Evolutionary conservation across 2,113 vertebrate genomes (phyloP).

Genomic region (Chaetodon auriga): DNA sequence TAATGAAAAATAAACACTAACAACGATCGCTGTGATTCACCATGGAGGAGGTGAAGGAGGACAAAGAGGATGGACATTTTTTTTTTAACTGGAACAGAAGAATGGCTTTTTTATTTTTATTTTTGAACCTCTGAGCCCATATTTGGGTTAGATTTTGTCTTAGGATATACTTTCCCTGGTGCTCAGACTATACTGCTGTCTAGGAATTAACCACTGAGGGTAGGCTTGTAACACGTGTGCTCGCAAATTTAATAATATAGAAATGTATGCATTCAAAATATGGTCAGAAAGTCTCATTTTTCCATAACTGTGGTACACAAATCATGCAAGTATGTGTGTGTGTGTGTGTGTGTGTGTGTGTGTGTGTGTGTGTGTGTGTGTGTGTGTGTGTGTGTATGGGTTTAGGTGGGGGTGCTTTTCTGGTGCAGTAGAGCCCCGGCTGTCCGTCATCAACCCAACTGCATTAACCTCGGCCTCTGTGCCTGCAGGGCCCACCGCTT

Average conservation of each 20-base stretch:
- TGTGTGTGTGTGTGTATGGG: slow-evolving; percentile 12
- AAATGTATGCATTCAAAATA: slow-evolving; percentile 30
- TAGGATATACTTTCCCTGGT: neutral
- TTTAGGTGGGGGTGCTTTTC: slow-evolving; percentile 27
- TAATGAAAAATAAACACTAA: slow-evolving; percentile 3
- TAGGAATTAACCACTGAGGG: slow-evolving; percentile 9
- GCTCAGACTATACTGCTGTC: neutral
- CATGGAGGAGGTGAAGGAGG: neutral
- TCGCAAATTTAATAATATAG: slow-evolving; percentile 10
- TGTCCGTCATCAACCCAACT: slow-evolving; percentile 79
- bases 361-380: neutral
- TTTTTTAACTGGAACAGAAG: neutral
- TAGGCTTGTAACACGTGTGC: too few relatives aligned
- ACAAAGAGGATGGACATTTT: neutral
- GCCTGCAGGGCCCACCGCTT: slow-evolving; percentile 78
- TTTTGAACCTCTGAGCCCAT: neutral
- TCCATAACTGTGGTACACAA: slow-evolving; percentile 55
- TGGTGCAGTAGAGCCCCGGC: slow-evolving; percentile 51
- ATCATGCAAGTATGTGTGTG: slow-evolving; percentile 5
- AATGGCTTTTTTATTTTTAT: neutral
- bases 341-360: neutral
- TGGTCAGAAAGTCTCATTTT: slow-evolving; percentile 29
- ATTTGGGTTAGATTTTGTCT: neutral
- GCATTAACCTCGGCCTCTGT: slow-evolving; percentile 82
- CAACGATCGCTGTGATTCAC: neutral